Base-by-base conservation (phyloP, 2,797 vertebrate genomes). In the Coranthus polyacanthus region DNA sequence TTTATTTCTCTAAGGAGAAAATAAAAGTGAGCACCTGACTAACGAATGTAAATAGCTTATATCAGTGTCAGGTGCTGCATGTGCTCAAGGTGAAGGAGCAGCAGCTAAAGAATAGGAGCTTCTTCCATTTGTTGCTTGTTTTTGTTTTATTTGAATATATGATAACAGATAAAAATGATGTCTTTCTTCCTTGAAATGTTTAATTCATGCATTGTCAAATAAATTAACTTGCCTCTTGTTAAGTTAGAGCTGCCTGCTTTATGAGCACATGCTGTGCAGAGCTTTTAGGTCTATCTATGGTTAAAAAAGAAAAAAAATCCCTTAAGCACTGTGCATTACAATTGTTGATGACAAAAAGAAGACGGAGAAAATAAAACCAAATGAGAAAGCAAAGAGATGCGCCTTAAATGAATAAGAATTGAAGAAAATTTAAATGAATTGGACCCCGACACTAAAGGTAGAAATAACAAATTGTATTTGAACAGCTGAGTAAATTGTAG, bases 401-500 rank as follows among this genome's bases (percentile, higher is more conserved):
- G n/a, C n/a, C n/a, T n/a, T n/a, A n/a, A n/a, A n/a, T n/a, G n/a
- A n/a, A n/a, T n/a, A n/a, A n/a, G n/a, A n/a, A n/a, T n/a, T n/a
- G n/a, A n/a, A n/a, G n/a, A n/a, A n/a, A n/a, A n/a, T n/a, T n/a
- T n/a, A n/a, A n/a, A n/a, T n/a, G n/a, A n/a, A n/a, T n/a, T 58
- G 29, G 32, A 22, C 37, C 64, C 32, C 82, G 79, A 78, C 71
- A 80, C 87, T 76, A 81, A 83, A 84, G 13, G 24, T 52, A 57
- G 21, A 64, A 83, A 84, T 89, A 82, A 88, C 87, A 62, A 61
- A 89, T 86, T 34, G 11, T 76, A 69, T 86, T 84, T n/a, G n/a
- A n/a, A n/a, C n/a, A n/a, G n/a, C n/a, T n/a, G n/a, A n/a, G n/a
- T n/a, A n/a, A n/a, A n/a, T n/a, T 87, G 80, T 63, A 61, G 68